Evolutionary conservation across 2,888 invertebrate species (phyloP), one percentile per base, ranked within the genome.

Genomic region (Busseola fusca): DNA sequence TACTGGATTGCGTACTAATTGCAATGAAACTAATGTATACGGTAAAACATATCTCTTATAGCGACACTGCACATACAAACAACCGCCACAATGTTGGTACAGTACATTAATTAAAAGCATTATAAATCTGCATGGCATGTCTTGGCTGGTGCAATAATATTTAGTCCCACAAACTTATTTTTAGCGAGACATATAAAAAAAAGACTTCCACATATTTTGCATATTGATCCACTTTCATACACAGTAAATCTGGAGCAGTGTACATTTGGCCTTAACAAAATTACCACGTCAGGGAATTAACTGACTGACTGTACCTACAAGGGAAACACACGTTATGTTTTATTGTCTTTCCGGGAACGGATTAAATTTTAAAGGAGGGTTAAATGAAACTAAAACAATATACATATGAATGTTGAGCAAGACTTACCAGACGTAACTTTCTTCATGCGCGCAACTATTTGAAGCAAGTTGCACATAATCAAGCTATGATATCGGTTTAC

Each of bases 261-360:
- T 48, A 30, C 37, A 66, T 68, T 72, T 75, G 64, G 65, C 82
- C 81, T 86, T 83, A 83, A 84, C 76, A 80, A 73, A 85, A 84
- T 83, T 69, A 78, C 76, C 73, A 78, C 78, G 77, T 82, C 82
- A 81, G 76, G 82, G 80, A 86, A 84, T 88, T 85, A 87, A 86
- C 88, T 81, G 82, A 78, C 82, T 86, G 84, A 79, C 83, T 83
- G 80, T 75, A 75, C 76, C 48, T 50, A 50, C 48, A 74, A 79
- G 84, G 82, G 80, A 84, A 86, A 78, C 81, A 81, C 70, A 70
- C 80, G 65, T 76, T 64, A 72, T 67, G 57, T 78, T 80, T 78
- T 81, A 80, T 65, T 74, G 71, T 64, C 50, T 78, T 80, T 72
- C 81, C 73, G 75, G 81, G 80, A 86, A 86, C 56, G 77, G 80